Percentiles rank a stretch among this genome's conserved stretches.
Evolutionary conservation across 2,113 vertebrate species (phyloP).

Genomic region (Melanerpes formicivorus): DNA sequence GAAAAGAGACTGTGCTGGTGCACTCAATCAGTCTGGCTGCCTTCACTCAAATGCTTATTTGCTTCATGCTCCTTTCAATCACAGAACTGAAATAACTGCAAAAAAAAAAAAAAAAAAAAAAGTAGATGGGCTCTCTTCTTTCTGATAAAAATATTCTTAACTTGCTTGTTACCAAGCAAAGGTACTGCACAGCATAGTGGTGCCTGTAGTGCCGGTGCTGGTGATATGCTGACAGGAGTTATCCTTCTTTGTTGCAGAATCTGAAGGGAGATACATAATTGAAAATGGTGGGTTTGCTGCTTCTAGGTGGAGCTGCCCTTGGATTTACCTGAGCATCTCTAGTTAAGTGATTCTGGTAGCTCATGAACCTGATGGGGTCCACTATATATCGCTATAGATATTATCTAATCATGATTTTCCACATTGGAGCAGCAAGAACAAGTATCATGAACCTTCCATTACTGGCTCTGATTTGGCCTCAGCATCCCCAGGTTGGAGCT

Average conservation of each 20-base stretch:
- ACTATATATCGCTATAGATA: background rate
- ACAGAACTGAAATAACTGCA: background rate
- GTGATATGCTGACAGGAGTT: background rate
- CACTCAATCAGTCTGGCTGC: background rate
- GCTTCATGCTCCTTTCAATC: background rate
- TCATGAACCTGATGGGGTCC: background rate
- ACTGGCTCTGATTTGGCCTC: background rate
- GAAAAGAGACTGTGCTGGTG: background rate
- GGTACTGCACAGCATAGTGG: background rate
- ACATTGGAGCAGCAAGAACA: background rate
- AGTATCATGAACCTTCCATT: background rate
- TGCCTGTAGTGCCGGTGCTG: background rate
- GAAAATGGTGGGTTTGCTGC: background rate
- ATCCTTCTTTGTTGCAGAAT: background rate
- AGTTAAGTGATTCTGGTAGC: background rate
- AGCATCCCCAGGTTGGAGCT: background rate
- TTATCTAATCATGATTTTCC: background rate
- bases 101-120: background rate
- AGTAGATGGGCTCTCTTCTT: background rate
- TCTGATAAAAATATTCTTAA: background rate
- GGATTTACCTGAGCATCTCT: background rate
- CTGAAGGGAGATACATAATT: background rate
- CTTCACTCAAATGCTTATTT: background rate
- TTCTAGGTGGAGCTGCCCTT: background rate
- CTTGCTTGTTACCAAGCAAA: background rate